Percentiles rank a stretch among this genome's conserved stretches.
These are phyloP conservation scores for Notechis scutatus DNA, from an alignment of 2,113 vertebrate genomes.

Conservation along the genomic window DNA sequence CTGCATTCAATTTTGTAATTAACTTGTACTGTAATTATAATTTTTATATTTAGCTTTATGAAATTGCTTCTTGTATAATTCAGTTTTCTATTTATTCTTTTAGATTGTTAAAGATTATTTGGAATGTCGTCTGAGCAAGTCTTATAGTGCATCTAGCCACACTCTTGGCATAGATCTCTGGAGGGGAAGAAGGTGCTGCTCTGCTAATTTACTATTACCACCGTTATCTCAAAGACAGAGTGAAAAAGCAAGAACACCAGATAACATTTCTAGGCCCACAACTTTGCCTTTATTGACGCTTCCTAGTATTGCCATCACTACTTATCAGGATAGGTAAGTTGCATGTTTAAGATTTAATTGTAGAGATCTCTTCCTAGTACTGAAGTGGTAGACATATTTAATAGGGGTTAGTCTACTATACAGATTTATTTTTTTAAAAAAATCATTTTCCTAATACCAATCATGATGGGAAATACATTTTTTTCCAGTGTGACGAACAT, in stretches of 20 bases:
- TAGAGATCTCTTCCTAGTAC: neutral
- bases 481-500: neutral
- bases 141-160: constrained; percentile 81
- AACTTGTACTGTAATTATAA: neutral
- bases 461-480: neutral
- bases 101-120: constrained; percentile 80
- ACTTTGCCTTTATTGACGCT: constrained; percentile 78
- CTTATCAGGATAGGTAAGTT: constrained; percentile 84
- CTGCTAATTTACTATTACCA: constrained; percentile 87
- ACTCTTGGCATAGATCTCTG: constrained; percentile 84
- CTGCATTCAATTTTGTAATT: neutral
- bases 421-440: neutral
- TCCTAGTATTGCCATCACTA: constrained; percentile 91
- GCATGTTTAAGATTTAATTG: neutral
- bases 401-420: fast-evolving
- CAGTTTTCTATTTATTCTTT: neutral
- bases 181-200: constrained; percentile 84
- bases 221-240: constrained; percentile 86
- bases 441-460: neutral
- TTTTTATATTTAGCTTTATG: neutral
- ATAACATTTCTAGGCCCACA: constrained; percentile 79
- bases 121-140: constrained; percentile 81
- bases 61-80: neutral
- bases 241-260: constrained; percentile 78
- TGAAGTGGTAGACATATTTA: neutral